A percentile compares a stretch with the other conserved stretches of the same genome.
Evolutionary conservation across 2,888 invertebrate genomes (phyloP).

Genomic region (Gibbula magus): DNA sequence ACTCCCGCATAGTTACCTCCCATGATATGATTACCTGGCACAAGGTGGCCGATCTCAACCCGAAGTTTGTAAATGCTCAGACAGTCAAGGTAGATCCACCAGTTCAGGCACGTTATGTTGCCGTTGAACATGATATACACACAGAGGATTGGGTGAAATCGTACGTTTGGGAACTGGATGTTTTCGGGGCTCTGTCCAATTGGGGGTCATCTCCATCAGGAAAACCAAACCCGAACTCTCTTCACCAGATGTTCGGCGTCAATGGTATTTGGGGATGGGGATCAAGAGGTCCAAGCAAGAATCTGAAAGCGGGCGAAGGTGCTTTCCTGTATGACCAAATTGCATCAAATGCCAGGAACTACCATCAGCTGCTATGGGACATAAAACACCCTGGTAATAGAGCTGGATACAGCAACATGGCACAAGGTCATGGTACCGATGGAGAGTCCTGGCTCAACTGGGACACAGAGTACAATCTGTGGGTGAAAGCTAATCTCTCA

Average conservation of each 20-base stretch:
- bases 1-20: slow-evolving; percentile 40
- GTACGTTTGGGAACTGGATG: slow-evolving; percentile 55
- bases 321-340: slow-evolving; percentile 49
- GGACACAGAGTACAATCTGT: slow-evolving; percentile 57
- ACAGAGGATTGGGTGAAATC: slow-evolving; percentile 43
- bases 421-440: slow-evolving; percentile 51
- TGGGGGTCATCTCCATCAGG: slow-evolving; percentile 44
- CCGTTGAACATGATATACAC: slow-evolving; percentile 40
- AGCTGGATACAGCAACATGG: slow-evolving; percentile 52
- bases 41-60: slow-evolving; percentile 36
- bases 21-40: slow-evolving; percentile 41
- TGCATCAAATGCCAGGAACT: slow-evolving; percentile 57
- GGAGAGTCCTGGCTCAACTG: slow-evolving; percentile 59
- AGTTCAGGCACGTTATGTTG: slow-evolving; percentile 36
- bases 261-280: slow-evolving; percentile 67
- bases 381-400: slow-evolving; percentile 51
- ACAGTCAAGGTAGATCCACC: slow-evolving; percentile 37
- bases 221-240: slow-evolving; percentile 39
- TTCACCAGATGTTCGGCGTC: slow-evolving; percentile 53
- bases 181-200: slow-evolving; percentile 45
- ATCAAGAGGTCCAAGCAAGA: slow-evolving; percentile 42
- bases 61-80: slow-evolving; percentile 46
- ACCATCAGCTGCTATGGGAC: slow-evolving; percentile 61
- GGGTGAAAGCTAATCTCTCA: slow-evolving; percentile 47
- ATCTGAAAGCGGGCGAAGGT: slow-evolving; percentile 43